Base-by-base conservation (phyloP, 92 coral and sea anemone species). In the Galaxea fascicularis region DNA sequence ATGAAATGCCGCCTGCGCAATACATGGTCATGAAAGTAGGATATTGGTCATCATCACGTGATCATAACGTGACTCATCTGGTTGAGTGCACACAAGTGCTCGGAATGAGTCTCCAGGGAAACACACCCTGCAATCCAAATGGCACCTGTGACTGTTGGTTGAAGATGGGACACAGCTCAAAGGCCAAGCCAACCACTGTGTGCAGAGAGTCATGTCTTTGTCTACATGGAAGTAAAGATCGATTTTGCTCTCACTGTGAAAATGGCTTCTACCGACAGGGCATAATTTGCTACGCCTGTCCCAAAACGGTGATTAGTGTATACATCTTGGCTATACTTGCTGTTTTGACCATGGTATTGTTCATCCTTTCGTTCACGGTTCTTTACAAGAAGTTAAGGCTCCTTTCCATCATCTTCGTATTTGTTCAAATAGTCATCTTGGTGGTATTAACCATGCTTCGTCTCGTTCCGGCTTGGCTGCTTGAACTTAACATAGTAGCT, bases 1-100 rank as follows among this genome's bases (percentile, higher is more conserved):
- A 81, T 25, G 49, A 90, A 22, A 60, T 80, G 70, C 53, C 52
- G 5, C 82, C 88, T n/a, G 82, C 82, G 39, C 86, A 86, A 46
- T 31, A 69, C 44, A 92, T 94, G 98, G 89, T 91, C 21, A 84
- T 94, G 8, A 84, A 74, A 13, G 76, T 26, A 24, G 95, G 98
- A 44, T 92, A 84, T 67, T 94, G 95, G 95, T 95, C 98, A 25
- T 94, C 88, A 27, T 91, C 92, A 22, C 81, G 84, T 14, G 77
- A 89, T 62, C 65, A 81, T 4, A 93, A 93, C 29, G 86, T 84
- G 46, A 79, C 96, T 28, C 92, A 85, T 49, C 90, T 93, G 24
- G 92, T 90, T 44, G 53, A 79, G 52, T 93, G 96, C 66, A 87
- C 88, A 4, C 65, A 62, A 30, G 73, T 45, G 10, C 11, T 82